These are phyloP conservation scores for Spheniscus mendiculus DNA, from an alignment of 2,113 vertebrate species.

Conservation along the genomic window DNA sequence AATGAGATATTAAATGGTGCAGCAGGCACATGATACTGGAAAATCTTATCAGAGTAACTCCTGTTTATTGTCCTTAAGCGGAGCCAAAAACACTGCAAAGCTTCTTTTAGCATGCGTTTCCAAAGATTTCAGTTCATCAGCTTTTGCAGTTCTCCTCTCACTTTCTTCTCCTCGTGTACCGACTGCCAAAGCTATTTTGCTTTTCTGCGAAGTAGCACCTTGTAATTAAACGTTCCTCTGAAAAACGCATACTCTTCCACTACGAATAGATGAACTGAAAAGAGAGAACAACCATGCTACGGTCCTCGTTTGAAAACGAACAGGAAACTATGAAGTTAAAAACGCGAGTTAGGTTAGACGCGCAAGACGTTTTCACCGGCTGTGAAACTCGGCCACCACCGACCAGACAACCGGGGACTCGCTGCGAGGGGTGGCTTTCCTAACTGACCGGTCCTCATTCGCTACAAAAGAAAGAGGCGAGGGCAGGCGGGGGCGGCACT, in stretches of 20 bases:
- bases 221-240: neutral
- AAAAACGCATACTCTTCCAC: neutral
- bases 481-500: neutral
- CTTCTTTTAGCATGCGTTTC: neutral
- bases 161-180: neutral
- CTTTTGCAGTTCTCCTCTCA: neutral
- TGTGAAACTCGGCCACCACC: neutral
- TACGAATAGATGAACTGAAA: neutral
- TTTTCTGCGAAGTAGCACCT: neutral
- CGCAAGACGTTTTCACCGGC: neutral
- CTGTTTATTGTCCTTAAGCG: neutral
- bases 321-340: neutral
- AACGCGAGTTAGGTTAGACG: neutral
- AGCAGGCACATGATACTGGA: neutral
- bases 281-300: neutral
- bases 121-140: neutral
- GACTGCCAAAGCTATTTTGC: neutral
- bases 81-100: neutral
- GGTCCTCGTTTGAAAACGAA: neutral
- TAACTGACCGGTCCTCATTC: neutral
- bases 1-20: conserved; percentile 1
- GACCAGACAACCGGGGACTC: neutral
- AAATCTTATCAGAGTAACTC: conserved; percentile 14
- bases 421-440: neutral
- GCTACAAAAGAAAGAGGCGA: neutral